Evolutionary conservation across 2,113 vertebrate genomes (phyloP), one percentile per base, ranked within the genome.

Genomic region (Mastomys natalensis): DNA sequence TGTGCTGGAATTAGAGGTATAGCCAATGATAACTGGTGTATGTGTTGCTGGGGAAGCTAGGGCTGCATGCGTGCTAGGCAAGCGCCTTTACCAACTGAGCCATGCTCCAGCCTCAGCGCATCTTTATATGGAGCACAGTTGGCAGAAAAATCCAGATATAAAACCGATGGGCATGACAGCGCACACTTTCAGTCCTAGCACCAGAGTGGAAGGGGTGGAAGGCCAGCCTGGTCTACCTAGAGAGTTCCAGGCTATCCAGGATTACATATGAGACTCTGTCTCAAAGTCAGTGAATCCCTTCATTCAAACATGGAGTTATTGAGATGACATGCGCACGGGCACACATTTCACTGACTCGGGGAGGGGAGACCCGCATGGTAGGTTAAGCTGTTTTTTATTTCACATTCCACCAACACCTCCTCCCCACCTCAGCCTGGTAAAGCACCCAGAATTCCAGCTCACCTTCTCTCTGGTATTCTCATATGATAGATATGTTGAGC

Each of bases 311-410:
- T 45, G 26, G 82, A 64, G 60, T 45, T 40, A 64, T 3, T 19
- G 17, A 58, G 43, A 29, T 19, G 16, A 10, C 4, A 29, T 12
- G 3, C 3, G 10, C 11, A 5, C 15, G 2, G 4, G 12, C 17
- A 22, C 60, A 21, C 62, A 37, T 34, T 66, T 48, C 11, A 43
- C 10, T 40, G 17, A 24, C 17, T 26, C 10, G 26, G 29, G 31
- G 29, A 64, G 15, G 7, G 43, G 62, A 68, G 43, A 86, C 31
- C 66, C 43, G 0, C 19, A 17, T 64, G 62, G 62, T 5, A 11
- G 43, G 19, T 60, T 60, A 60, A 19, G 58, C 12, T 43, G 58
- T 19, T 64, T 64, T 64, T 85, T 17, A 19, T 17, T 19, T 21
- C 21, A 13, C 11, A 26, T 40, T 31, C 15, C 22, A 26, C 22